Conservation (phyloP, 1,140 invertebrate genomes). For the Sycophila sp. region DNA sequence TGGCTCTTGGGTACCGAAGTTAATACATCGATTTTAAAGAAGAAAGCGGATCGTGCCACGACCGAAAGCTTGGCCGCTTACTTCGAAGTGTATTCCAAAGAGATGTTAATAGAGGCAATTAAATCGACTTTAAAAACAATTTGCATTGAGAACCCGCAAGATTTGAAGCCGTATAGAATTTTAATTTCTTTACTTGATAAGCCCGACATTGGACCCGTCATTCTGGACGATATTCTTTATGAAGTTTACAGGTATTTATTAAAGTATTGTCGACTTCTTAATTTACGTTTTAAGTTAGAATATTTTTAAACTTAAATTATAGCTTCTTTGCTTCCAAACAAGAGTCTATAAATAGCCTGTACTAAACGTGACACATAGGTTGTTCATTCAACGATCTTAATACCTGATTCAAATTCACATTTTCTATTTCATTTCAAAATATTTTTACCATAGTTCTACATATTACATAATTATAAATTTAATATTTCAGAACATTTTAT, state of each 20-base stretch:
- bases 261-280: too few relatives aligned
- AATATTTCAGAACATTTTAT: slow-evolving; percentile 64
- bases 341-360: too few relatives aligned
- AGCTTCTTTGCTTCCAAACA: too few relatives aligned
- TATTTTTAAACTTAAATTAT: too few relatives aligned
- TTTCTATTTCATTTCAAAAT: slow-evolving; percentile 34
- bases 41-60: slow-evolving; percentile 53
- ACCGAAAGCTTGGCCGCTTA: slow-evolving; percentile 68
- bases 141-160: slow-evolving; percentile 70
- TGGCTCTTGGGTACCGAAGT: slow-evolving; percentile 85
- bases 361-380: too few relatives aligned
- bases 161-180: slow-evolving; percentile 85
- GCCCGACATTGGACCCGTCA: slow-evolving; percentile 85
- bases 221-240: slow-evolving; percentile 86
- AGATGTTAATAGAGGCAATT: slow-evolving; percentile 74
- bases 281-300: too few relatives aligned
- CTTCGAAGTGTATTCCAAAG: slow-evolving; percentile 80
- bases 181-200: slow-evolving; percentile 90
- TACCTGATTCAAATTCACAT: too few relatives aligned
- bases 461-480: too few relatives aligned
- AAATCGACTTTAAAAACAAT: slow-evolving; percentile 72
- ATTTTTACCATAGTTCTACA: neutral
- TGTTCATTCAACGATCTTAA: too few relatives aligned
- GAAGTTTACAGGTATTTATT: slow-evolving; percentile 87
- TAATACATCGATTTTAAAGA: slow-evolving; percentile 69